Evolutionary conservation across 2,888 invertebrate species (phyloP).

Genomic region (Ennomos fuscantarius): DNA sequence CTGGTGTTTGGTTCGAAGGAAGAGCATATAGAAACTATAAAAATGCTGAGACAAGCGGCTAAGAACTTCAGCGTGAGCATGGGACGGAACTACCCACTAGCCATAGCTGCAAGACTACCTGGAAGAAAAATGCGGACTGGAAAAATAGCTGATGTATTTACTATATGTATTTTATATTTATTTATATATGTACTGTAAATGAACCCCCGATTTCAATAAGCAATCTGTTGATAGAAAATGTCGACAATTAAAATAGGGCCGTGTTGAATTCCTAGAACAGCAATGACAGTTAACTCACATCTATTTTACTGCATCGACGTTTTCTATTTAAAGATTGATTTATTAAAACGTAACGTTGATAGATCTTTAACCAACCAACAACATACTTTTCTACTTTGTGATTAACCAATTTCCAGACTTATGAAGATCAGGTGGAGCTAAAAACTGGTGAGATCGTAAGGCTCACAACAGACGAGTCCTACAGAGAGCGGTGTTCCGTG

Average conservation of each 20-base stretch:
- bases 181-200: neutral
- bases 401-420: constrained; percentile 55
- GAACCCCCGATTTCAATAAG: no score
- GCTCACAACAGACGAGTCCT: constrained; percentile 84
- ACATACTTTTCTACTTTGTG: neutral
- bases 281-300: no score
- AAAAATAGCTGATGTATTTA: constrained; percentile 90
- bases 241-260: no score
- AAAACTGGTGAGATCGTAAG: constrained; percentile 73
- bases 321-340: no score
- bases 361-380: neutral
- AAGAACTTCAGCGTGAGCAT: constrained; percentile 86
- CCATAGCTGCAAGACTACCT: constrained; percentile 93
- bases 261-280: no score
- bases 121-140: constrained; percentile 97
- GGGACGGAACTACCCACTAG: constrained; percentile 89
- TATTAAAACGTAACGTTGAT: no score
- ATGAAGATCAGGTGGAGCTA: constrained; percentile 66
- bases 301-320: no score
- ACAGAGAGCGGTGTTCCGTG: constrained; percentile 81
- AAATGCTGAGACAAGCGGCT: constrained; percentile 69
- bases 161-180: no score
- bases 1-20: constrained; percentile 68
- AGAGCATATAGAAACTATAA: constrained; percentile 72
- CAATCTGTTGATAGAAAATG: no score